Evolutionary conservation across 1,140 invertebrate genomes (phyloP), one percentile per base, ranked within the genome.

Genomic region (Leptopilina boulardi): DNA sequence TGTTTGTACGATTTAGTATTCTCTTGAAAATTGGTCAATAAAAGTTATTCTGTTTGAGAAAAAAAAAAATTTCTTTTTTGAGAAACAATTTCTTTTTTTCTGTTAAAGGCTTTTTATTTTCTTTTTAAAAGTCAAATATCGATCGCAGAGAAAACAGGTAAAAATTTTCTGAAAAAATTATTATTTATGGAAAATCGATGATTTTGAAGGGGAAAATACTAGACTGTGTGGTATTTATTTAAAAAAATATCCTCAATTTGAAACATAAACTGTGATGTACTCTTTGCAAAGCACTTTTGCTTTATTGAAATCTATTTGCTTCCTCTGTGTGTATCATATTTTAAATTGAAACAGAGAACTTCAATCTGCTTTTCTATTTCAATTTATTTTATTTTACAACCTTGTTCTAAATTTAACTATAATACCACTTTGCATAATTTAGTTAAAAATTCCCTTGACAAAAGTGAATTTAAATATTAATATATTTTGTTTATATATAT

Each of bases 391-490:
- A 66, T 30, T 66, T 26, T 30, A 66, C 10, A 66, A 21, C 56
- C 23, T 66, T 11, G 56, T 15, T 15, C 23, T 66, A 66, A 15
- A 66, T 66, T 66, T 66, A 66, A 10, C 21, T 66, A 15, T 13
- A 26, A 66, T 66, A 66, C 23, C 23, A 30, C 10, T 66, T 11
- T 66, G 15, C 23, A 66, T 66, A 15, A 66, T 66, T 66, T 2
- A 66, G 21, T 30, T 66, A 30, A 66, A 66, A 66, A 26, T 26
- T 66, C 21, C 56, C 56, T 66, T 23, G 56, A 30, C 56, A 66
- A 66, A 38, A 66, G 23, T 30, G 11, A 30, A 66, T 66, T 54
- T 66, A 30, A 66, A 42, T 42, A 42, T 4, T 42, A 42, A 42
- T n/a, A n/a, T n/a, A n/a, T n/a, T n/a, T n/a, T n/a, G n/a, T n/a